A percentile compares a stretch with the other conserved stretches of the same genome.
These are phyloP conservation scores for Drosophila pseudoobscura DNA, from an alignment of 1,140 invertebrate genomes.

Conservation along the genomic window DNA sequence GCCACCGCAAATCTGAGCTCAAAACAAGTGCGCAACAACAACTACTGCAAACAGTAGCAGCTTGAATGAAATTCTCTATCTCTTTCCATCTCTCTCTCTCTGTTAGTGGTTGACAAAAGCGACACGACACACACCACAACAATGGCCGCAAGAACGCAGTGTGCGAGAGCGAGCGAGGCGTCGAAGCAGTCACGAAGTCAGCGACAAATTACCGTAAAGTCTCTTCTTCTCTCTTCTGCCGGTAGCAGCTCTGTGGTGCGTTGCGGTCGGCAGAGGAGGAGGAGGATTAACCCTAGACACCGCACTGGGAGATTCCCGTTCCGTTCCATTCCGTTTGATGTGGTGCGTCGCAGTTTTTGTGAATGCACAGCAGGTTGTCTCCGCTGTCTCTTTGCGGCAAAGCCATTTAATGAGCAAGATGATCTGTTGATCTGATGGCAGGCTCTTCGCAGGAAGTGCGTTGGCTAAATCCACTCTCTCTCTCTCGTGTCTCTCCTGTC, in stretches of 20 bases:
- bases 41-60: conserved; percentile 5
- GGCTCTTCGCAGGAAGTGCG: conserved; percentile 48
- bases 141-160: conserved; percentile 16
- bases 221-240: conserved; percentile 19
- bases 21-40: conserved; percentile 38
- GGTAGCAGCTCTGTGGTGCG: conserved; percentile 18
- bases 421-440: conserved; percentile 48
- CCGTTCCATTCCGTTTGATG: conserved; percentile 46
- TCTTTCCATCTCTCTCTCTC: conserved; percentile 24
- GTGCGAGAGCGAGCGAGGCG: neutral
- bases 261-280: conserved; percentile 42
- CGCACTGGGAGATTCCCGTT: too few species aligned
- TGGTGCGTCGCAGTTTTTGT: conserved; percentile 44
- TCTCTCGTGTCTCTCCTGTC: conserved; percentile 20
- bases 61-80: conserved; percentile 36
- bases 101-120: neutral
- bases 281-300: conserved; percentile 44
- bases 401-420: conserved; percentile 79
- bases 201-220: conserved; percentile 70
- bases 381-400: conserved; percentile 44
- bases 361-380: conserved; percentile 62
- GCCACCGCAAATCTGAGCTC: conserved; percentile 30
- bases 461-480: conserved; percentile 47
- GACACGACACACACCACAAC: conserved; percentile 4
- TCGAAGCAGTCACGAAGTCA: conserved; percentile 76